Conservation (phyloP, 2,888 invertebrate genomes). For the Drosophila suboccidentalis region DNA sequence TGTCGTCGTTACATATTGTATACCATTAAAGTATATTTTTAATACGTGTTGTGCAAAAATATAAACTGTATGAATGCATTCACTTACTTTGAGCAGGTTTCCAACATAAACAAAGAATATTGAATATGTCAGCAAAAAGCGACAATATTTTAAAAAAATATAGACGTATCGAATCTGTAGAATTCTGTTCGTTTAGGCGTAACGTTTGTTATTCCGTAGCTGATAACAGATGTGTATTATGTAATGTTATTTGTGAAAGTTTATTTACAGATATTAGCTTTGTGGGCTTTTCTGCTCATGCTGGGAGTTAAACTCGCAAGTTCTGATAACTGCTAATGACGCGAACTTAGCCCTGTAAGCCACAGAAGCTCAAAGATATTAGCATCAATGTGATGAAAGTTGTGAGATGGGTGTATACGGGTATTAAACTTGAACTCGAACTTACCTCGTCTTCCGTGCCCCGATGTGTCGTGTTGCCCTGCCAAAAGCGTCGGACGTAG, state of each 20-base stretch:
- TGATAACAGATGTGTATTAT: constrained; percentile 4
- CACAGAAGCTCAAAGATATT: no score
- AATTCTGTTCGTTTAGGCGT: background rate
- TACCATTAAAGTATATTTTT: constrained; percentile 11
- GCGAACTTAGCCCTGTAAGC: no score
- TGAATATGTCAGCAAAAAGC: constrained; percentile 15
- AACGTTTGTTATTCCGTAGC: background rate
- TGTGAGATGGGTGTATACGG: background rate
- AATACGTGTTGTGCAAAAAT: background rate
- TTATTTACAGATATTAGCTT: constrained; percentile 1
- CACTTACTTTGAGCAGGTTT: background rate
- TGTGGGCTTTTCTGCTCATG: no score
- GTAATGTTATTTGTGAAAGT: background rate
- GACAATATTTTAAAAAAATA: background rate
- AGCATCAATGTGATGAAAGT: background rate
- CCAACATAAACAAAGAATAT: background rate
- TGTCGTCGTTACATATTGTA: constrained; percentile 5
- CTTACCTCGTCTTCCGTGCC: constrained; percentile 91
- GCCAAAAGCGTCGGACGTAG: constrained; percentile 95
- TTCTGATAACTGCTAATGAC: no score
- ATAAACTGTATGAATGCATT: background rate
- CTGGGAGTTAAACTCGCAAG: no score
- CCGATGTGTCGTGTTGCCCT: constrained; percentile 93
- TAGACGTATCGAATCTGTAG: constrained; percentile 5
- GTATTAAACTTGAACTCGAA: background rate